Evolutionary conservation across 2,113 vertebrate genomes (phyloP).

Genomic region (Campylorhamphus procurvoides): DNA sequence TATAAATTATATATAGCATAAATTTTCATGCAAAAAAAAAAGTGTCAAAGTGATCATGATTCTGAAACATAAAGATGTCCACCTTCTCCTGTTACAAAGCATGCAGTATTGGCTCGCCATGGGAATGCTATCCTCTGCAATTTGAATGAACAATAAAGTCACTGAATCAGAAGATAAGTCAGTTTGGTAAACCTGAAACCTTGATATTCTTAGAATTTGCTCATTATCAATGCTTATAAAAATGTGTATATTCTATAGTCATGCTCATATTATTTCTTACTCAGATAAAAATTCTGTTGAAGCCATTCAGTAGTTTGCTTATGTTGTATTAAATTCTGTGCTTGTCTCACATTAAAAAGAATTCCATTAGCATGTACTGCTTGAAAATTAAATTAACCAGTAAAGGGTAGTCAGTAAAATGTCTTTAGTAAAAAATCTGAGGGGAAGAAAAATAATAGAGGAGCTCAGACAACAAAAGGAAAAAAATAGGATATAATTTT

Average conservation of each 20-base stretch:
- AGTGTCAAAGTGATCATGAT: background rate
- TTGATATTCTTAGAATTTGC: background rate
- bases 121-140: background rate
- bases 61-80: background rate
- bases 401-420: background rate
- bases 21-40: background rate
- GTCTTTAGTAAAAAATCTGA: fast-evolving
- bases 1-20: background rate
- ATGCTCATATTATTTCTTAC: background rate
- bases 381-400: background rate
- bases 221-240: background rate
- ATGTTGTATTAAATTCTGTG: background rate
- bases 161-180: background rate
- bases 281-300: background rate
- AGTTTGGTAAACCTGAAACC: background rate
- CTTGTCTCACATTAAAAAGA: background rate
- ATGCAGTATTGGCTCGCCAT: background rate
- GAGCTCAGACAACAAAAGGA: background rate
- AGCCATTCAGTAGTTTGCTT: background rate
- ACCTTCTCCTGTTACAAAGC: background rate
- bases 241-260: background rate
- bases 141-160: background rate
- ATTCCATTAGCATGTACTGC: background rate
- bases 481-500: background rate
- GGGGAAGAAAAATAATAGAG: background rate